phyloP scores from a whole-genome alignment of 2,113 vertebrate genomes.

The Bambusicola thoracicus region DNA sequence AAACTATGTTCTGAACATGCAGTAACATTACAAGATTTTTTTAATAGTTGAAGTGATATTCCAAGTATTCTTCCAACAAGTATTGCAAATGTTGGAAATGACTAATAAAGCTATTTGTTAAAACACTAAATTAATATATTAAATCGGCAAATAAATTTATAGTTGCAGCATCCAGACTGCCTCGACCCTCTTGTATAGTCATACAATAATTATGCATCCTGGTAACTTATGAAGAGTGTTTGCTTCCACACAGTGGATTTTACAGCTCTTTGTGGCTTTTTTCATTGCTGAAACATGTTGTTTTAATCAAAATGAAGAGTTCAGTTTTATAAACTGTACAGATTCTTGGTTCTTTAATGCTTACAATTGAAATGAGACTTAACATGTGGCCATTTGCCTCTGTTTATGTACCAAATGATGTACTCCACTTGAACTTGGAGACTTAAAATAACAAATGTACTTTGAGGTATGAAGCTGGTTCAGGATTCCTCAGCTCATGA shows the following conservation, averaged over 20 bases:
- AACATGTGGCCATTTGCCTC: background rate
- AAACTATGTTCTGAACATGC: background rate
- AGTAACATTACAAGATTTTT: background rate
- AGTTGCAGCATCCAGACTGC: background rate
- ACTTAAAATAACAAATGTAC: background rate
- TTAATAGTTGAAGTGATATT: background rate
- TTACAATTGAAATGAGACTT: background rate
- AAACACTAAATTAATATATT: background rate
- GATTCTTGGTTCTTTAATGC: background rate
- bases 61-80: background rate
- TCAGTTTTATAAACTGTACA: background rate
- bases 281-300: background rate
- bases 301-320: background rate
- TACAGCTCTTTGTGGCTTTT: background rate
- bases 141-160: background rate
- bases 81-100: background rate
- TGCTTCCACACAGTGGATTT: background rate
- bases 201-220: background rate
- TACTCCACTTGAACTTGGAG: background rate
- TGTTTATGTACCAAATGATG: background rate
- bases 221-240: background rate
- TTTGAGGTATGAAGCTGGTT: background rate
- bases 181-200: background rate
- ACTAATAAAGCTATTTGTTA: background rate
- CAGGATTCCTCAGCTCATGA: background rate